These are phyloP conservation scores for Sarcophaga variegata DNA, from an alignment of 2,888 invertebrate species.

Conservation along the genomic window DNA sequence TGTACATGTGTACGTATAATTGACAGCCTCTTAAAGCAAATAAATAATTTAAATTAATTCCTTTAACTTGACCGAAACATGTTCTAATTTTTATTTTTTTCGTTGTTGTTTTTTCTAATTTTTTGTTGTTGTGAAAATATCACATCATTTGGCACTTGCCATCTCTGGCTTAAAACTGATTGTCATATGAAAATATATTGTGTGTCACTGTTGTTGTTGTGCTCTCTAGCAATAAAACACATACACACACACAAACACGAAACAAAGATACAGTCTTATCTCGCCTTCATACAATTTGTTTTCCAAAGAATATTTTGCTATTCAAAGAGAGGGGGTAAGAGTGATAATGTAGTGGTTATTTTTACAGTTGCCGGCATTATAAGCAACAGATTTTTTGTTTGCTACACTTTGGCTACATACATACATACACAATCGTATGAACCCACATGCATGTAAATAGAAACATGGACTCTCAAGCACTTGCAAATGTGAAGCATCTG, in stretches of 20 bases:
- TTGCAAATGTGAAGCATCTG: constrained; percentile 53
- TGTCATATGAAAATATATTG: constrained; percentile 32
- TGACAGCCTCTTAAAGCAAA: background rate
- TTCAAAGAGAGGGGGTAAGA: background rate
- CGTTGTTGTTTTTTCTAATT: background rate
- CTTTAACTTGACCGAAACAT: background rate
- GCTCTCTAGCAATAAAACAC: background rate
- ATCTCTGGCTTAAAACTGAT: constrained; percentile 36
- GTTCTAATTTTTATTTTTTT: background rate
- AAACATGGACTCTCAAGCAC: constrained; percentile 23
- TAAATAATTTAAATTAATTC: constrained; percentile 13
- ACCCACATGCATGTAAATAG: background rate
- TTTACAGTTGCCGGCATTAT: constrained; percentile 55
- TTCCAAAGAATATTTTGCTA: background rate
- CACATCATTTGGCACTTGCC: constrained; percentile 57
- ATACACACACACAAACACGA: background rate
- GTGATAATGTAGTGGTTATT: constrained; percentile 39
- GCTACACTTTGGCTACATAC: background rate
- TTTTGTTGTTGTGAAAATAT: constrained; percentile 14
- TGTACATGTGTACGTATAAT: background rate
- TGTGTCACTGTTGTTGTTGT: background rate
- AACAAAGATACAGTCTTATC: background rate
- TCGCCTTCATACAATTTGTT: background rate
- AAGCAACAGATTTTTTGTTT: constrained; percentile 57
- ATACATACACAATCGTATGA: background rate